Base-by-base conservation (phyloP, 1,140 invertebrate species). In the Dendrolimus kikuchii region DNA sequence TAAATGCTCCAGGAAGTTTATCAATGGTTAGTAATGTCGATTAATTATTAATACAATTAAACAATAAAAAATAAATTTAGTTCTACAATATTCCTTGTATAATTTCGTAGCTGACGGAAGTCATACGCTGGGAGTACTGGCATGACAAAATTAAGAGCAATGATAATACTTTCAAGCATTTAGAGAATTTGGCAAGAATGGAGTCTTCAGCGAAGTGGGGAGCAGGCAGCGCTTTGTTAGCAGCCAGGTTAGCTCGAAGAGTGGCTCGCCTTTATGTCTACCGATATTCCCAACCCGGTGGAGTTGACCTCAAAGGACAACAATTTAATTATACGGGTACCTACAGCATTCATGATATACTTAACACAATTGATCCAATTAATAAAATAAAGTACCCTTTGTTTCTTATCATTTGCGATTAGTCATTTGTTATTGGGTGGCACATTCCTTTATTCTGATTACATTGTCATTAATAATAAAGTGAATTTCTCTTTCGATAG, bases 171-270 rank as follows among this genome's bases (percentile, higher is more conserved):
- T 50, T 5, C 49, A 50, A 8, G 37, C 7, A n/a, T 46, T 45
- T 43, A 56, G 48, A 42, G 41, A 50, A 73, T 41, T 58, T 88
- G 4, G 79, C 78, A 60, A 57, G 71, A 37, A 65, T 88, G 48
- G 81, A 88, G 53, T 78, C 77, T 39, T 77, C 86, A 38, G 72
- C 78, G 6, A 85, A 79, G 58, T 87, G 86, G 71, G 87, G 79
- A 51, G 77, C 83, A 5, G 88, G 87, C 23, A 75, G 77, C 49
- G 77, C 75, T 3, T 66, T 88, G 39, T 45, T 89, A 10, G 80
- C 84, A 10, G 72, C 81, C 9, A 77, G 77, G 45, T 55, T 88
- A 40, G 77, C 80, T 5, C 67, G 81, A 5, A 67, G 75, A 44
- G 69, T 81, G 6, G 62, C 71, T 48, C 70, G 78, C 2, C 64